Evolutionary conservation across 2,797 vertebrate genomes (phyloP).

Genomic region (Melanotaenia trifasciata): DNA sequence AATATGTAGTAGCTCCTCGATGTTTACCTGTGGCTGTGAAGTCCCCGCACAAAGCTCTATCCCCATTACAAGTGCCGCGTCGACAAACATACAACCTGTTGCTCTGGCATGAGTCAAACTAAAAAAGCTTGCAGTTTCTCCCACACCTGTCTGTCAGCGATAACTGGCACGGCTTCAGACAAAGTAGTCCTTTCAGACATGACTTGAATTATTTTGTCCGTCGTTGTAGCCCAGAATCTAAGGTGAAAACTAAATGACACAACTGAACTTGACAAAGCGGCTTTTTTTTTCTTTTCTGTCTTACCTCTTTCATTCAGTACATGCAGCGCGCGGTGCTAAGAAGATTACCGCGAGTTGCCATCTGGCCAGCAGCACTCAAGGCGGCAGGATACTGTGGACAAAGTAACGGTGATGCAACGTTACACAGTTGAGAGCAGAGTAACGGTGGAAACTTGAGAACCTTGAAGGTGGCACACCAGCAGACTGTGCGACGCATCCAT

Average conservation of each 20-base stretch:
- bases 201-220: slow-evolving; percentile 25
- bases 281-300: slow-evolving; percentile 19
- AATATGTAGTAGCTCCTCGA: slow-evolving; percentile 4
- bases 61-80: slow-evolving; percentile 47
- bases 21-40: slow-evolving; percentile 57
- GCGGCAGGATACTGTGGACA: slow-evolving; percentile 46
- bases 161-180: slow-evolving; percentile 8
- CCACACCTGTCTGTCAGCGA: slow-evolving; percentile 49
- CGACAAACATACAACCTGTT: slow-evolving; percentile 63
- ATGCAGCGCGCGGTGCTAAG: slow-evolving; percentile 60
- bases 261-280: slow-evolving; percentile 48
- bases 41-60: slow-evolving; percentile 29
- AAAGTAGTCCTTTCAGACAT: slow-evolving; percentile 53
- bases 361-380: slow-evolving; percentile 68
- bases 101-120: slow-evolving; percentile 30
- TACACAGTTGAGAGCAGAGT: slow-evolving; percentile 26
- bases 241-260: slow-evolving; percentile 7
- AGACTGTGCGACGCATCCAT: slow-evolving; percentile 18
- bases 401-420: slow-evolving; percentile 47
- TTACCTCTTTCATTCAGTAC: slow-evolving; percentile 59
- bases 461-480: background rate
- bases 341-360: slow-evolving; percentile 74
- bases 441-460: slow-evolving; percentile 46
- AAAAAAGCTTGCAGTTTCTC: slow-evolving; percentile 34
- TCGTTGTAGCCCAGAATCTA: background rate